Conservation (phyloP, 2,797 vertebrate species). For the Harpagifer antarcticus region DNA sequence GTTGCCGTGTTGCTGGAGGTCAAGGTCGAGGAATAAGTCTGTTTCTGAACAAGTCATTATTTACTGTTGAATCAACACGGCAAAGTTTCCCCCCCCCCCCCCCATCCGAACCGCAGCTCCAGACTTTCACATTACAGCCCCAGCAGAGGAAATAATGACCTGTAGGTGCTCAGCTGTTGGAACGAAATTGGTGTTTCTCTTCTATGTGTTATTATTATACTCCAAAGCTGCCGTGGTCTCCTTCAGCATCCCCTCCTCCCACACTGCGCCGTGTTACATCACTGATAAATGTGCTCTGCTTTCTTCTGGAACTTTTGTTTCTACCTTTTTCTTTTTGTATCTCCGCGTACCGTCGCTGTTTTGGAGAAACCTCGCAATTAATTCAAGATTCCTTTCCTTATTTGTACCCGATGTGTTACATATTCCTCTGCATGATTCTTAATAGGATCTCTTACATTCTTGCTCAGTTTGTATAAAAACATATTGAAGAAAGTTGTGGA, state of each 20-base stretch:
- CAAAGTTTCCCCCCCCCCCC: conserved; percentile 43
- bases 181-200: conserved; percentile 86
- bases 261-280: conserved; percentile 83
- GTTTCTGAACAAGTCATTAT: conserved; percentile 73
- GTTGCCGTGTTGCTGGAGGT: conserved; percentile 60
- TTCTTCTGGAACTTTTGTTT: conserved; percentile 40
- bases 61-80: conserved; percentile 81
- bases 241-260: conserved; percentile 45
- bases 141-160: conserved; percentile 83
- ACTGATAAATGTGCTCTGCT: conserved; percentile 75
- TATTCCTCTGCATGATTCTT: background rate
- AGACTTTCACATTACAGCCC: conserved; percentile 73
- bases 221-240: conserved; percentile 68
- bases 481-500: too few species aligned
- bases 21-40: conserved; percentile 61
- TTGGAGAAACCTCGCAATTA: conserved; percentile 42
- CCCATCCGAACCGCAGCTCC: conserved; percentile 40
- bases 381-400: background rate
- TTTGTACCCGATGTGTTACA: background rate
- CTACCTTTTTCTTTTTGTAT: conserved; percentile 50
- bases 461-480: background rate
- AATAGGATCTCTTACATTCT: conserved; percentile 18
- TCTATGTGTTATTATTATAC: conserved; percentile 77
- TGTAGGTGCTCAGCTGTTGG: conserved; percentile 86
- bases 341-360: conserved; percentile 4